phyloP scores from a whole-genome alignment of 2,113 vertebrate species.

The Seriola aureovittata region DNA sequence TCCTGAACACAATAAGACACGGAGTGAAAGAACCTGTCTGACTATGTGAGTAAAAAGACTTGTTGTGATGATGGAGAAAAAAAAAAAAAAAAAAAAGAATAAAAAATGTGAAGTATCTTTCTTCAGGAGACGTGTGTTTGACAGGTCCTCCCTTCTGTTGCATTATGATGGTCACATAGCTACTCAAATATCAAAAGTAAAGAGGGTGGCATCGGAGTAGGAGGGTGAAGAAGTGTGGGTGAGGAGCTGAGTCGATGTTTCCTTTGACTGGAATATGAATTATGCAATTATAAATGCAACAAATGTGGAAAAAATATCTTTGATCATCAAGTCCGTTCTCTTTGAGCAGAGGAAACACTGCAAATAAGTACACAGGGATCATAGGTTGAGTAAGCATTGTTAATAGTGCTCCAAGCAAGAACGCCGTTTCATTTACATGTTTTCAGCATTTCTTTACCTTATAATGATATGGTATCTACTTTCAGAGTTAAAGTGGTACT shows the following conservation, averaged over 20 bases:
- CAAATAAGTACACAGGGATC: not conserved
- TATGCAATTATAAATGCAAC: conserved; percentile 31
- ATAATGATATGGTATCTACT: not conserved
- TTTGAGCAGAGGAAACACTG: not conserved
- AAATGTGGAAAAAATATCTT: conserved; percentile 7
- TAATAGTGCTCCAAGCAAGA: not conserved
- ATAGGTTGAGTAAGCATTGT: not conserved
- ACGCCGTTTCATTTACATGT: not conserved
- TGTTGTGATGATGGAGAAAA: not conserved
- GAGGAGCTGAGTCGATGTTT: conserved; percentile 2
- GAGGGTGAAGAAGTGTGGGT: conserved; percentile 3
- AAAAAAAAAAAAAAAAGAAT: conserved; percentile 21
- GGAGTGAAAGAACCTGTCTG: conserved; percentile 11
- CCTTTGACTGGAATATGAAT: conserved; percentile 38
- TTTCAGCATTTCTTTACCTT: not conserved
- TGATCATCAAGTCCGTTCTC: not conserved
- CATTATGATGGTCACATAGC: not conserved
- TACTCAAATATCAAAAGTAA: conserved; percentile 19
- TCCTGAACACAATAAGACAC: conserved; percentile 5
- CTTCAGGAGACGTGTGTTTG: not conserved
- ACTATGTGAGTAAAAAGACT: conserved; percentile 11
- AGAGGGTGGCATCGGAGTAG: conserved; percentile 1
- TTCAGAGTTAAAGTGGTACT: not conserved
- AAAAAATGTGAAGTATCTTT: too few relatives aligned
- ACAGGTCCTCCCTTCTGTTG: conserved; percentile 8